These are phyloP conservation scores for Tragelaphus buxtoni DNA, from an alignment of 2,113 vertebrate species.

Conservation along the genomic window DNA sequence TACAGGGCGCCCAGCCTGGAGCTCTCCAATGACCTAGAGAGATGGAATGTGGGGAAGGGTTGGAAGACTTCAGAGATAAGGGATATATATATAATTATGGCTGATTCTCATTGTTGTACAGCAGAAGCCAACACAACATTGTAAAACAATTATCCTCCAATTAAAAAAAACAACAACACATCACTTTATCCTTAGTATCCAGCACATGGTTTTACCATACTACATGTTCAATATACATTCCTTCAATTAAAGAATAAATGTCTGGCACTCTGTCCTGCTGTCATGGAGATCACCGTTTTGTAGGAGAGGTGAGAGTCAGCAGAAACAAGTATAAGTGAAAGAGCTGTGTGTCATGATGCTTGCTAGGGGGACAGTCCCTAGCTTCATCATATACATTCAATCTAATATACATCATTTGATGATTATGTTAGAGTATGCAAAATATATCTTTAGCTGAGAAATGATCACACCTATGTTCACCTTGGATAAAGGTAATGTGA, in stretches of 20 bases:
- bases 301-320: not conserved
- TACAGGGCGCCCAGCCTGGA: not conserved
- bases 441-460: not conserved
- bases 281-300: not conserved
- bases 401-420: not conserved
- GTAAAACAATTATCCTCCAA: not conserved
- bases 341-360: not conserved
- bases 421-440: not conserved
- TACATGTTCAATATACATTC: not conserved
- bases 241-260: not conserved
- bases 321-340: not conserved
- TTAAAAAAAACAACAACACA: not conserved
- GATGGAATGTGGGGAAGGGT: fast-evolving
- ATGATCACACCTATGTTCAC: not conserved
- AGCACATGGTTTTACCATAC: not conserved
- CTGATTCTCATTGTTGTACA: not conserved
- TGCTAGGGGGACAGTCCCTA: fast-evolving
- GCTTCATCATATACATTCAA: not conserved
- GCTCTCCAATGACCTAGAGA: not conserved
- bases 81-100: not conserved
- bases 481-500: not conserved
- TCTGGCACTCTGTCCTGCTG: not conserved
- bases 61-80: not conserved
- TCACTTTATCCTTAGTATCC: not conserved
- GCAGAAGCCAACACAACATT: not conserved